Percentiles rank a stretch among this genome's conserved stretches.
Evolutionary conservation across 2,888 invertebrate species (phyloP).

Genomic region (Cancer borealis): DNA sequence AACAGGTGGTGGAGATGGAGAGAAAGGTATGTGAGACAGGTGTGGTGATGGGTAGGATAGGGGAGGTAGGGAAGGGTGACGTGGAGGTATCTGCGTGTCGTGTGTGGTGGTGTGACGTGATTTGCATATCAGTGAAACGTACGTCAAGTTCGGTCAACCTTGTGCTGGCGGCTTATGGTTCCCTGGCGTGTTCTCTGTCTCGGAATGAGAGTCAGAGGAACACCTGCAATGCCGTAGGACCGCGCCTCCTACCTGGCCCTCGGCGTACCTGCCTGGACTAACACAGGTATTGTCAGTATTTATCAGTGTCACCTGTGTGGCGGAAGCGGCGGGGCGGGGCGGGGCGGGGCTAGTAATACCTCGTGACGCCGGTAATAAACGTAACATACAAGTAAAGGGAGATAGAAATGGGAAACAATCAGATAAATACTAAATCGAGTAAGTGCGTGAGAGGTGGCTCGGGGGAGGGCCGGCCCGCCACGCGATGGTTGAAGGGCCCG

Average conservation of each 20-base stretch:
- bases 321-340: neutral
- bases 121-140: constrained; percentile 32
- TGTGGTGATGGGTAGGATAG: neutral
- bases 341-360: neutral
- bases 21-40: neutral
- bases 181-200: neutral
- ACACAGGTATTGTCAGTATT: neutral
- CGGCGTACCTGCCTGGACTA: neutral
- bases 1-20: neutral
- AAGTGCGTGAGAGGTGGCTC: neutral
- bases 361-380: neutral
- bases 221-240: constrained; percentile 23
- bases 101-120: neutral
- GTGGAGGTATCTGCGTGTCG: neutral
- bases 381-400: neutral
- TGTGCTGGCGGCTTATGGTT: neutral
- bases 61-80: neutral
- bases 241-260: neutral
- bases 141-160: constrained; percentile 3
- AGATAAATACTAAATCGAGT: neutral
- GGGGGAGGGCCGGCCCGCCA: neutral
- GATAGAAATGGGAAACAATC: constrained; percentile 9
- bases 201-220: neutral
- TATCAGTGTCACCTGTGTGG: neutral
- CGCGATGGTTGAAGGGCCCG: neutral